Evolutionary conservation across 2,113 vertebrate genomes (phyloP), one percentile per base, ranked within the genome.

Genomic region (Lycocorax pyrrhopterus): DNA sequence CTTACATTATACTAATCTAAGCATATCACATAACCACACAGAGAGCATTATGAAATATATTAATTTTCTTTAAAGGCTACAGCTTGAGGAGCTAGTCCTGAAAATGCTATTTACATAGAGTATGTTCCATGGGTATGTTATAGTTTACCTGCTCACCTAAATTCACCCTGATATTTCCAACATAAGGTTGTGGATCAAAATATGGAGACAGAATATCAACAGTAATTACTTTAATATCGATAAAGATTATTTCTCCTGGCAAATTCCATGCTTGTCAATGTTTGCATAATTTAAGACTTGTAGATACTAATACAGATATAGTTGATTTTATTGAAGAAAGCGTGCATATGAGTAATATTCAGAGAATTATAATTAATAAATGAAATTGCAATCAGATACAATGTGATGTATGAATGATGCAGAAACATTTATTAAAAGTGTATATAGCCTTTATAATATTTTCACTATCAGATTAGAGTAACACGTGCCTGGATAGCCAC

Each of bases 401-500:
- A 37, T 37, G n/a, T 3, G 2, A 37, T 4, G 4, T 37, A 60
- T 37, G 25, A 60, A 60, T 27, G 16, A 37, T 26, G 35, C 35
- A 60, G n/a, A 60, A 60, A 26, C 23, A 37, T 60, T 60, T 60
- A 59, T 59, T 26, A 37, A 26, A 59, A 37, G 58, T 59, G 7
- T 59, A 11, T 37, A 59, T 37, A 26, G 58, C 15, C 37, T 59
- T 37, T 37, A 59, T 37, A 59, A 37, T 17, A 59, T 26, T 37
- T 59, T 59, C n/a, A 17, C 7, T 7, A 11, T 59, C 58, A 37
- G n/a, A 37, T 37, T 59, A 26, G 23, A 35, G 26, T 37, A 26
- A 35, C n/a, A 37, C 3, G 1, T 2, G 1, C 58, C n/a, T 37
- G n/a, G n/a, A 26, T 8, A 17, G 58, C n/a, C n/a, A 37, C 17